A percentile compares a stretch with the other conserved stretches of the same genome.
Conservation (phyloP, 2,797 vertebrate genomes). For the Sebastes vulpes region DNA sequence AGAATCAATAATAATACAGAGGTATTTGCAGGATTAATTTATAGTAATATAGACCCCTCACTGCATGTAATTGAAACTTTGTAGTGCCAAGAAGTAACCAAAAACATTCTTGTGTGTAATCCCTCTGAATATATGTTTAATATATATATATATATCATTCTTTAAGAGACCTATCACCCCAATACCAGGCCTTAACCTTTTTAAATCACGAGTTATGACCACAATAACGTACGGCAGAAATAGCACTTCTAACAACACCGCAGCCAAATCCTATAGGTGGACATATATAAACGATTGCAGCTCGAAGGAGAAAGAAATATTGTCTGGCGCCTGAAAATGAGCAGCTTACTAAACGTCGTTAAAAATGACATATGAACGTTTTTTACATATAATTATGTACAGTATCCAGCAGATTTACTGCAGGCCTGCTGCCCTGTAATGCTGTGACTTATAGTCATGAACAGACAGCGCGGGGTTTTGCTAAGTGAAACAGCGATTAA, state of each 20-base stretch:
- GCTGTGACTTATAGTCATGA: not conserved
- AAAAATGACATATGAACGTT: slow-evolving; percentile 2
- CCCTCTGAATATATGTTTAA: too few relatives aligned
- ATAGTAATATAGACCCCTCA: too few relatives aligned
- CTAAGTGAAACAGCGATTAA: not conserved
- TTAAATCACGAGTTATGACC: slow-evolving; percentile 20
- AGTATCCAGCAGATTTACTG: not conserved
- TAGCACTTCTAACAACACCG: not conserved
- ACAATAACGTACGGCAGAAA: not conserved
- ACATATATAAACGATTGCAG: slow-evolving; percentile 4
- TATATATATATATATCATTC: too few relatives aligned
- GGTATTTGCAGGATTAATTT: too few relatives aligned
- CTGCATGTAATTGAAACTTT: too few relatives aligned
- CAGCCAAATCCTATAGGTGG: slow-evolving; percentile 10
- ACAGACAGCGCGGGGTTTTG: not conserved
- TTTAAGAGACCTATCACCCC: not conserved
- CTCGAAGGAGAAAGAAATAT: slow-evolving; percentile 19
- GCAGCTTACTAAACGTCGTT: not conserved
- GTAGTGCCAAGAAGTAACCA: too few relatives aligned
- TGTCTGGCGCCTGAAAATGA: slow-evolving; percentile 15
- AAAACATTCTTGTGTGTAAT: not conserved
- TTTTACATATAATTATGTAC: not conserved
- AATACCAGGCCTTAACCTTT: not conserved
- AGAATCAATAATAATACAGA: too few relatives aligned
- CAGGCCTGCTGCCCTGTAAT: not conserved